Percentiles rank a stretch among this genome's conserved stretches.
These are phyloP conservation scores for Acanthosepion lycidas DNA, from an alignment of 2,888 invertebrate species.

Conservation along the genomic window DNA sequence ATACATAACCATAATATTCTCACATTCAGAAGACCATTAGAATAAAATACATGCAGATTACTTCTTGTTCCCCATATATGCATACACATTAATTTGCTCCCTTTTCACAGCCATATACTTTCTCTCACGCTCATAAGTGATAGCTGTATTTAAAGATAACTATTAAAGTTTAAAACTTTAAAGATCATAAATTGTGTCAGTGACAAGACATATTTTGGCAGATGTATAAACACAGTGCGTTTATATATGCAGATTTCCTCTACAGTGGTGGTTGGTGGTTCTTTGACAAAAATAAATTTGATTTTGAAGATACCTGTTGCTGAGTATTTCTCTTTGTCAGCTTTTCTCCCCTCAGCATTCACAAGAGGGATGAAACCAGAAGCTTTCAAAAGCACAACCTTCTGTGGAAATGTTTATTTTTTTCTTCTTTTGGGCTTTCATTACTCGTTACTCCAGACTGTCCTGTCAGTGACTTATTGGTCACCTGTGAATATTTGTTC, in stretches of 20 bases:
- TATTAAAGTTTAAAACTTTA: not conserved
- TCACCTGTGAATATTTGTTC: not conserved
- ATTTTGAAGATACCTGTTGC: not conserved
- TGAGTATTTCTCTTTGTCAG: not conserved
- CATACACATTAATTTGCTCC: conserved; percentile 8
- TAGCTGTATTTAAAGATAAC: not conserved
- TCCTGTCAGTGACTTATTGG: not conserved
- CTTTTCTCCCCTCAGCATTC: not conserved
- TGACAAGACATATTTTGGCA: no score
- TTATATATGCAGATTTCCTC: not conserved
- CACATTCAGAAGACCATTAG: not conserved
- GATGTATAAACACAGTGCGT: no score
- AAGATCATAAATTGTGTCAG: not conserved
- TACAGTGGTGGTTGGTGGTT: not conserved
- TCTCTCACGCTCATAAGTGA: not conserved
- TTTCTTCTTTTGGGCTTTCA: not conserved
- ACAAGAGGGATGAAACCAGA: not conserved
- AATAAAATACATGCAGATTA: not conserved
- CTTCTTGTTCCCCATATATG: not conserved
- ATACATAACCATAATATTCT: conserved; percentile 34
- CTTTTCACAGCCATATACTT: not conserved
- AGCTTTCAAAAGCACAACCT: not conserved
- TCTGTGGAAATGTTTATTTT: not conserved
- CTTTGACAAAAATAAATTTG: not conserved
- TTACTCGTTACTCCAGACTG: not conserved